Evolutionary conservation across 2,113 vertebrate species (phyloP).

Genomic region (Pluvianellus socialis): DNA sequence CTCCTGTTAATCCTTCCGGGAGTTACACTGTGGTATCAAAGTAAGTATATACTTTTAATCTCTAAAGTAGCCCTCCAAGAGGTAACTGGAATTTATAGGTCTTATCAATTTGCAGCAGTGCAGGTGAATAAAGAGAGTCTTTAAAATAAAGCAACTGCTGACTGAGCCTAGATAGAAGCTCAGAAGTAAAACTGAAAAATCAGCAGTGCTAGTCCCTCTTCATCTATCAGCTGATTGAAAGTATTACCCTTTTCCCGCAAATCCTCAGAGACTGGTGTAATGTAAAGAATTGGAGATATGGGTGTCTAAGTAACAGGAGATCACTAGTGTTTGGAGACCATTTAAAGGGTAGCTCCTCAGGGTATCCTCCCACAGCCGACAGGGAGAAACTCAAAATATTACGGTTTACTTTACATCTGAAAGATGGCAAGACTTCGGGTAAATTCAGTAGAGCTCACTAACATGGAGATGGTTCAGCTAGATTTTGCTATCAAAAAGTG

Average conservation of each 20-base stretch:
- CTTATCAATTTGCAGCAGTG: conserved; percentile 20
- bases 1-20: background rate
- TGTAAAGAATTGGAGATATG: conserved; percentile 36
- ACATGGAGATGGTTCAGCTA: background rate
- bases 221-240: conserved; percentile 40
- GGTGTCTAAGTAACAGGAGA: conserved; percentile 50
- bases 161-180: conserved; percentile 29
- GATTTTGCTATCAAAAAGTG: background rate
- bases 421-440: conserved; percentile 20
- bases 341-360: conserved; percentile 59
- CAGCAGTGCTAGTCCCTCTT: background rate
- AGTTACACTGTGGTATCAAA: background rate
- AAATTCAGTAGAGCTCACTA: background rate
- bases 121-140: conserved; percentile 50
- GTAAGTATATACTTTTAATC: conserved; percentile 9
- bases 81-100: conserved; percentile 15
- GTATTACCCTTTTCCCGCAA: conserved; percentile 46
- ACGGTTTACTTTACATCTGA: conserved; percentile 31
- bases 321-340: conserved; percentile 31
- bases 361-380: background rate
- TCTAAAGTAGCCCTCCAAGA: conserved; percentile 17
- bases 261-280: conserved; percentile 46
- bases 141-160: conserved; percentile 63
- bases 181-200: conserved; percentile 62
- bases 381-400: conserved; percentile 25